Conservation (phyloP, 2,797 vertebrate genomes). For the Erpetoichthys calabaricus region DNA sequence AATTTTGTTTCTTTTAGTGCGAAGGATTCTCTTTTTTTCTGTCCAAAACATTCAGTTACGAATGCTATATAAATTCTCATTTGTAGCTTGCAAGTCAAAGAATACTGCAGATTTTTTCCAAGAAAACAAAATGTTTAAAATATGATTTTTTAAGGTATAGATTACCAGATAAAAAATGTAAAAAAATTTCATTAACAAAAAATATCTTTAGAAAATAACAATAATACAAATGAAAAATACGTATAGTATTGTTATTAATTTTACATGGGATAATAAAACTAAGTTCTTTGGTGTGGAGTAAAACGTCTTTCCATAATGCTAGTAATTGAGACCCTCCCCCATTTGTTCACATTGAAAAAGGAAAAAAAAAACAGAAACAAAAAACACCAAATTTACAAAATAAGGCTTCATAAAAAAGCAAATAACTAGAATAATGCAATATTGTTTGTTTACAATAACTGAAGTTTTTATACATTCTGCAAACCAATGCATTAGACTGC, state of each 20-base stretch:
- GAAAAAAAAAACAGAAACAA: background rate
- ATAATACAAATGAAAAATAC: background rate
- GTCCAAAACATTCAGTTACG: too few relatives aligned
- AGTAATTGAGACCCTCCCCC: too few relatives aligned
- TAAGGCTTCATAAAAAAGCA: background rate
- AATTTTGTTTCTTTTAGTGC: too few relatives aligned
- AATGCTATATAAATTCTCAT: too few relatives aligned
- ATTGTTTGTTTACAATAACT: background rate
- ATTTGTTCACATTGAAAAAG: background rate
- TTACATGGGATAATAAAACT: constrained; percentile 4
- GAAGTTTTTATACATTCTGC: background rate
- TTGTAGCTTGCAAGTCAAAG: too few relatives aligned
- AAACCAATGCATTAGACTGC: background rate
- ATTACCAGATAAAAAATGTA: constrained; percentile 8
- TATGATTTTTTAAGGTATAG: constrained; percentile 3
- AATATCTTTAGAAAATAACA: background rate
- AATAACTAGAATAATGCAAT: background rate
- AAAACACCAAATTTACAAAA: background rate
- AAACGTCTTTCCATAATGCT: background rate
- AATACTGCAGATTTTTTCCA: too few relatives aligned
- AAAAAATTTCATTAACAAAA: constrained; percentile 2
- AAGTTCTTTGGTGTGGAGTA: constrained; percentile 12
- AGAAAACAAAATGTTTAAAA: background rate
- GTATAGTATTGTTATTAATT: background rate
- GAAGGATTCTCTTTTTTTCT: too few relatives aligned